Evolutionary conservation across 2,888 invertebrate species (phyloP), one percentile per base, ranked within the genome.

Genomic region (Rotaria magnacalcarata): DNA sequence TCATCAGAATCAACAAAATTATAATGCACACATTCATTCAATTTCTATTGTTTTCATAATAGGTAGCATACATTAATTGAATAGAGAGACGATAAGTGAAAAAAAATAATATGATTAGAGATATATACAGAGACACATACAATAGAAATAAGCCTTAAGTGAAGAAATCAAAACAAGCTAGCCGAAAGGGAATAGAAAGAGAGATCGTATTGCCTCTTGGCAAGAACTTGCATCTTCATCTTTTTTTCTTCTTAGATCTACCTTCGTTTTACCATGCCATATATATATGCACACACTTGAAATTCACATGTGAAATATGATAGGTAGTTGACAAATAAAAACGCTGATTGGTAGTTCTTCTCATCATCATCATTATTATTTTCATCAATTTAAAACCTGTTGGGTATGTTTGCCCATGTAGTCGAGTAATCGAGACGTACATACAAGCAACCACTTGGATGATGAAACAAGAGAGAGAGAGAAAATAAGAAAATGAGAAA

Each of bases 171-270:
- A 67, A 67, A 67, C 67, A 67, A 67, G 16, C 34, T 67, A 67
- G 41, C 67, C 67, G 67, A 67, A 67, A 34, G 67, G 34, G 11
- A 56, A 56, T 24, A 56, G 56, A 56, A 19, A 67, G 34, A 67
- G 67, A 34, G 67, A 67, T 67, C 67, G 67, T 67, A 67, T 67
- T 67, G 67, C 67, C 67, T 67, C 67, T 67, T 67, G 67, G 67
- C 67, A 67, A 67, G 67, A 67, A 67, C 67, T 67, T 67, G 67
- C 67, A 67, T 67, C 67, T 67, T 67, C 67, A 67, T 27, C 27
- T 27, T 34, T 67, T 34, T 34, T 67, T 67, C 34, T 67, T 67
- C 34, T 67, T 67, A 67, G 67, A 67, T 67, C 67, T 34, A 67
- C 67, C 67, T 67, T 34, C 67, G 34, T 67, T 67, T 67, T 67